These are phyloP conservation scores for Chauna torquata DNA, from an alignment of 2,113 vertebrate genomes.

Conservation along the genomic window DNA sequence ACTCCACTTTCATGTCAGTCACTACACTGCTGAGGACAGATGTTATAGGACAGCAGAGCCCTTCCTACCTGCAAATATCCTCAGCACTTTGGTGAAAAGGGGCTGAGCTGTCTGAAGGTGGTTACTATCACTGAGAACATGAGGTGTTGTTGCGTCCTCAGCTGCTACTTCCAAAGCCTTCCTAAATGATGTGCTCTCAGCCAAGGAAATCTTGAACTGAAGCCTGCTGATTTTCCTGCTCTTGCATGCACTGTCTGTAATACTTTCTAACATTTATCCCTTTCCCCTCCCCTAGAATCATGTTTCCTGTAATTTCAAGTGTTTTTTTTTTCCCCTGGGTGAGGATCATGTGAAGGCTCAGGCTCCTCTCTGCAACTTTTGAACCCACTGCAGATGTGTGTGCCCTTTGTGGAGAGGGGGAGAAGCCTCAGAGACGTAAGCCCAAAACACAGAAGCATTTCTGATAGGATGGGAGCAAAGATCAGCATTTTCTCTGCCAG, in stretches of 20 bases:
- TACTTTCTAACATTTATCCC: neutral
- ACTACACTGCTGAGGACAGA: neutral
- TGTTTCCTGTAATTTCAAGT: neutral
- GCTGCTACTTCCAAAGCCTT: neutral
- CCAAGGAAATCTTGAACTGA: neutral
- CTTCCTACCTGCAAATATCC: neutral
- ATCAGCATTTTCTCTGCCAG: neutral
- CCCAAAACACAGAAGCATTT: accelerated
- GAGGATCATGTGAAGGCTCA: neutral
- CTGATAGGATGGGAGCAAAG: neutral
- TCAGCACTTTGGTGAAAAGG: neutral
- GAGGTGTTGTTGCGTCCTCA: accelerated
- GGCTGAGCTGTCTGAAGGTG: neutral
- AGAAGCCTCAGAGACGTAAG: neutral
- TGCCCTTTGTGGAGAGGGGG: neutral
- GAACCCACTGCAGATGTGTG: neutral
- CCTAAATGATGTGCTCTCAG: neutral
- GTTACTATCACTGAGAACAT: neutral
- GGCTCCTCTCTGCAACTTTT: neutral
- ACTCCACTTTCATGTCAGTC: neutral
- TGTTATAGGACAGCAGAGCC: accelerated
- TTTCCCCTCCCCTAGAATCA: neutral
- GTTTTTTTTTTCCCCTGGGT: neutral
- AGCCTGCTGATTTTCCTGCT: neutral
- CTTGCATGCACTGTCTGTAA: neutral